These are phyloP conservation scores for Melieria picta DNA, from an alignment of 2,888 invertebrate genomes.

Conservation along the genomic window DNA sequence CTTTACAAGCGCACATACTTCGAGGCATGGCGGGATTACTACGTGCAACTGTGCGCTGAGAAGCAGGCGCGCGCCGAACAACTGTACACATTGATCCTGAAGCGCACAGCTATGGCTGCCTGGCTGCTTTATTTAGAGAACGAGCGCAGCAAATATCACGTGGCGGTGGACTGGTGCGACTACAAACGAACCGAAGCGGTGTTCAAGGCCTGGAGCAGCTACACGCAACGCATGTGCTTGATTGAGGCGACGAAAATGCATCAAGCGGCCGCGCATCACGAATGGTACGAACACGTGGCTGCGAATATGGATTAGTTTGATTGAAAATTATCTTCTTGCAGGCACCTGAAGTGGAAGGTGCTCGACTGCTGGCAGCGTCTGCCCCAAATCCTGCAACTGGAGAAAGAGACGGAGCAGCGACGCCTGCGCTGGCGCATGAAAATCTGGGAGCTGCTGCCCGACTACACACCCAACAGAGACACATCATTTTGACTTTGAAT, in stretches of 20 bases:
- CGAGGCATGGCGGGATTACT: slow-evolving; percentile 69
- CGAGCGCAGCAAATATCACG: slow-evolving; percentile 70
- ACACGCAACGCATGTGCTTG: slow-evolving; percentile 65
- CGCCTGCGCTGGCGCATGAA: slow-evolving; percentile 77
- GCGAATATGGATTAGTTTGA: background rate
- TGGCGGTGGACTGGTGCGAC: slow-evolving; percentile 78
- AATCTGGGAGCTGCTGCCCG: slow-evolving; percentile 77
- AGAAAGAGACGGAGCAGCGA: slow-evolving; percentile 75
- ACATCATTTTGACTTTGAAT: too few species aligned
- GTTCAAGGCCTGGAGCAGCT: slow-evolving; percentile 68
- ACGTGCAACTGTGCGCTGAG: slow-evolving; percentile 67
- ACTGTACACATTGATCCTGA: slow-evolving; percentile 68
- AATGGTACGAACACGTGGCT: slow-evolving; percentile 56
- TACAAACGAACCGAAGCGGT: slow-evolving; percentile 69
- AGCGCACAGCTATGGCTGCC: slow-evolving; percentile 65
- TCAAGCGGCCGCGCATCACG: slow-evolving; percentile 63
- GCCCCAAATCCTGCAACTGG: slow-evolving; percentile 72
- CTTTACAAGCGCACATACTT: slow-evolving; percentile 68
- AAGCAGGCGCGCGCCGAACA: slow-evolving; percentile 71
- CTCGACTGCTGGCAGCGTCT: slow-evolving; percentile 73
- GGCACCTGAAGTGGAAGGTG: slow-evolving; percentile 66
- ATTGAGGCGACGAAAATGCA: slow-evolving; percentile 67
- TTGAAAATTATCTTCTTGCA: slow-evolving; percentile 35
- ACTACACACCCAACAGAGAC: slow-evolving; percentile 69
- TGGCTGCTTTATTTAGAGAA: slow-evolving; percentile 65